These are phyloP conservation scores for Azemiops feae DNA, from an alignment of 2,113 vertebrate genomes.

Conservation along the genomic window DNA sequence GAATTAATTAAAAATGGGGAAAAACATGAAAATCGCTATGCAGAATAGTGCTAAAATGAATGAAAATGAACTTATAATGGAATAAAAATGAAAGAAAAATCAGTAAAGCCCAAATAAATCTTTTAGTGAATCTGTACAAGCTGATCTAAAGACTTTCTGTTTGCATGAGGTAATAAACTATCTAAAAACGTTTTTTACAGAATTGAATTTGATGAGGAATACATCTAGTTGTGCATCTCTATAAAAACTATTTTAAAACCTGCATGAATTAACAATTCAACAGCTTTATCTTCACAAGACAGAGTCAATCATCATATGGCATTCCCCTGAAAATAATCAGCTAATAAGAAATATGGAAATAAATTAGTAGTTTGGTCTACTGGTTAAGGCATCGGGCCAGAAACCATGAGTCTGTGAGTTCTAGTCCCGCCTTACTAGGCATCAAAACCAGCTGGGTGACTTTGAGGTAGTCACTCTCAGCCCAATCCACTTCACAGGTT, in stretches of 20 bases:
- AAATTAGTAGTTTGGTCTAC: too few relatives aligned
- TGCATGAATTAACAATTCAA: background rate
- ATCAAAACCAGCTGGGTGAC: background rate
- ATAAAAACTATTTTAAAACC: background rate
- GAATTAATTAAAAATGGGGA: background rate
- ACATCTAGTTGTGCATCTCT: background rate
- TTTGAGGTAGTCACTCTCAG: too few relatives aligned
- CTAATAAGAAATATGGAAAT: background rate
- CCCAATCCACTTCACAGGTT: too few relatives aligned
- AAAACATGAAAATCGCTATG: background rate
- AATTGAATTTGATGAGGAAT: background rate
- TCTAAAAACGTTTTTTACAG: background rate
- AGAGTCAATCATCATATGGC: background rate
- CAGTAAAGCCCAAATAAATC: background rate
- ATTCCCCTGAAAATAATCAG: background rate
- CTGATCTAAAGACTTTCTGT: background rate
- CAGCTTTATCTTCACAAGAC: background rate
- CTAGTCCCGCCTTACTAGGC: too few relatives aligned
- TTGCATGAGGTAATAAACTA: background rate
- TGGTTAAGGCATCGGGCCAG: too few relatives aligned
- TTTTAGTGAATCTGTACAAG: background rate
- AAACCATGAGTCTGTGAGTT: too few relatives aligned
- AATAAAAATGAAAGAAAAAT: background rate
- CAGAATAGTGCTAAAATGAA: background rate
- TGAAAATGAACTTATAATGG: background rate